phyloP scores from a whole-genome alignment of 1,140 invertebrate species.

The Pogonomyrmex californicus region DNA sequence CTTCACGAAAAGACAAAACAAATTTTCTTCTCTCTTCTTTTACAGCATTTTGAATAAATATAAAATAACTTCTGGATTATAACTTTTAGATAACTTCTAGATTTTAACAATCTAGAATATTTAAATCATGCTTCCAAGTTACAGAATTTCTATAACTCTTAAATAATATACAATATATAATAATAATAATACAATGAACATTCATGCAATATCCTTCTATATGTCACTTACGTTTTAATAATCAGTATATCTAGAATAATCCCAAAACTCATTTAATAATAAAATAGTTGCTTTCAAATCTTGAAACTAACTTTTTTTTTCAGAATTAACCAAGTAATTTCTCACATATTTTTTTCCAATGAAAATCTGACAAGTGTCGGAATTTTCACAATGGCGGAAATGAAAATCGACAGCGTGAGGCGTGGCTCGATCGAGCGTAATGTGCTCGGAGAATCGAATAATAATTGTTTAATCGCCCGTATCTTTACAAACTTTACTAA shows the following conservation, averaged over 20 bases:
- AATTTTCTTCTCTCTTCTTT: not conserved
- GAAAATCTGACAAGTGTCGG: conserved; percentile 33
- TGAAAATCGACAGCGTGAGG: conserved; percentile 48
- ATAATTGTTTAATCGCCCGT: conserved; percentile 81
- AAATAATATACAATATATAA: not conserved
- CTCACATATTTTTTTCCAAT: conserved; percentile 19
- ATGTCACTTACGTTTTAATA: no score
- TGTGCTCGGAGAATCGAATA: conserved; percentile 72
- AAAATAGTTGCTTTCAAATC: not conserved
- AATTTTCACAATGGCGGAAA: conserved; percentile 35
- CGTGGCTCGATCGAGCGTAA: conserved; percentile 61
- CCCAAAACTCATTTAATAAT: not conserved
- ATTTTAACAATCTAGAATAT: conserved; percentile 1
- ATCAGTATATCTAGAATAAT: no score
- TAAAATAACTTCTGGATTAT: not conserved
- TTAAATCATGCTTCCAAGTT: not conserved
- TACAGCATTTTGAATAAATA: conserved; percentile 1
- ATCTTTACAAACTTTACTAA: conserved; percentile 76
- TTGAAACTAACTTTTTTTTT: not conserved
- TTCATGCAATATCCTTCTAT: no score
- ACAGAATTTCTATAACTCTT: not conserved
- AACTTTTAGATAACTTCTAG: not conserved
- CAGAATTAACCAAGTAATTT: not conserved
- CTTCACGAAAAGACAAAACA: not conserved
- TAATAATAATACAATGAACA: no score